phyloP scores from a whole-genome alignment of 2,888 invertebrate species.

The Drosophila peninsularis region DNA sequence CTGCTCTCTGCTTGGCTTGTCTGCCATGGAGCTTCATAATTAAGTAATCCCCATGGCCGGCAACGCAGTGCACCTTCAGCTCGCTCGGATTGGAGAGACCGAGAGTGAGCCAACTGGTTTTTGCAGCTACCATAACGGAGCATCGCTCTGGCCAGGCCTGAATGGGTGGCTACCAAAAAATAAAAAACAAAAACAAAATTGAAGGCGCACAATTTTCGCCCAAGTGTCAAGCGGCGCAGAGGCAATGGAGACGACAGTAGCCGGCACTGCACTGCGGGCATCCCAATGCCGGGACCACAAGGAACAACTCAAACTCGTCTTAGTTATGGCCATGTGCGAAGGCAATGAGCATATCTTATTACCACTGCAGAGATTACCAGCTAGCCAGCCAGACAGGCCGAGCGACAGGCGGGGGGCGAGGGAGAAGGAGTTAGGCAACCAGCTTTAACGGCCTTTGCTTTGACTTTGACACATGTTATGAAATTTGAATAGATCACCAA shows the following conservation, averaged over 20 bases:
- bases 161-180: conserved; percentile 58
- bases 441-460: conserved; percentile 67
- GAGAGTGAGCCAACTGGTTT: conserved; percentile 64
- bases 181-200: conserved; percentile 11
- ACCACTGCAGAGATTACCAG: conserved; percentile 67
- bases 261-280: conserved; percentile 63
- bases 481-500: conserved; percentile 76
- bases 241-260: conserved; percentile 24
- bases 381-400: conserved; percentile 2
- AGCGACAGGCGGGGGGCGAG: background rate
- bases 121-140: conserved; percentile 56
- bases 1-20: conserved; percentile 28
- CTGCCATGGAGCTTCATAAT: conserved; percentile 64
- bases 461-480: conserved; percentile 77
- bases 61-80: conserved; percentile 68
- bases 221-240: conserved; percentile 39
- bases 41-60: conserved; percentile 70
- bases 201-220: conserved; percentile 45
- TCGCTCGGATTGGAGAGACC: conserved; percentile 49
- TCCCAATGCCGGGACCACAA: conserved; percentile 38
- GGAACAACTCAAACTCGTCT: conserved; percentile 40
- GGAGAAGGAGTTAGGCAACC: conserved; percentile 15
- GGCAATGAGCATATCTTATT: conserved; percentile 73
- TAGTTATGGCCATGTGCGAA: conserved; percentile 56
- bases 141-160: conserved; percentile 39